phyloP scores from a whole-genome alignment of 2,113 vertebrate species.

The Myiopsitta monachus region DNA sequence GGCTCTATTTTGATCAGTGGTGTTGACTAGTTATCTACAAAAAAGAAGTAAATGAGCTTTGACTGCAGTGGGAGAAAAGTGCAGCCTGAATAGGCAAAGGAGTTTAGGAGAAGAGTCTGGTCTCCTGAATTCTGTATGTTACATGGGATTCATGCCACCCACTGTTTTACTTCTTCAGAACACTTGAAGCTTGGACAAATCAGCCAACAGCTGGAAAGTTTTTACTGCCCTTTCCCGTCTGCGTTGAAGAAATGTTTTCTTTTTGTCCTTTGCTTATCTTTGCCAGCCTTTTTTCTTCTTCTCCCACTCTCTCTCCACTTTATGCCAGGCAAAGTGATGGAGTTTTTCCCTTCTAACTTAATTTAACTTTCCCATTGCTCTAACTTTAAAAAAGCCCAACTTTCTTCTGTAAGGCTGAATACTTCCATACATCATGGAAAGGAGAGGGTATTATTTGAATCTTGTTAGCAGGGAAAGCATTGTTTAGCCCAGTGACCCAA shows the following conservation, averaged over 20 bases:
- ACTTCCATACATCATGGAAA: neutral
- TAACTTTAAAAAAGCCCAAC: neutral
- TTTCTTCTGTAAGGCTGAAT: neutral
- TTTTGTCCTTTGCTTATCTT: neutral
- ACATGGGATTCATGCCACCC: neutral
- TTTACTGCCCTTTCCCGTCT: neutral
- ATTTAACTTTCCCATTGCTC: neutral
- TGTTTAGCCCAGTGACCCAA: neutral
- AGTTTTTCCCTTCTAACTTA: neutral
- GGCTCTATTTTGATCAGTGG: neutral
- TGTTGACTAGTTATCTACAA: neutral
- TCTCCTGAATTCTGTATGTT: neutral
- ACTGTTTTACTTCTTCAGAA: neutral
- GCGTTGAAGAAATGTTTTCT: neutral
- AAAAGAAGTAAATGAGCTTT: neutral
- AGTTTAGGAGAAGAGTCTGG: neutral
- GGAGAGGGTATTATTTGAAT: neutral
- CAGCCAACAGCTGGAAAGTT: neutral
- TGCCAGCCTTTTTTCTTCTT: neutral
- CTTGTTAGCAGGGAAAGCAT: neutral
- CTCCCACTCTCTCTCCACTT: neutral
- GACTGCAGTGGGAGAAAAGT: neutral
- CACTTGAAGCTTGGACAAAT: neutral
- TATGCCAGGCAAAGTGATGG: neutral
- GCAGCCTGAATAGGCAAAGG: neutral